Evolutionary conservation across 1,140 invertebrate genomes (phyloP), one percentile per base, ranked within the genome.

Genomic region (Drosophila repletoides): DNA sequence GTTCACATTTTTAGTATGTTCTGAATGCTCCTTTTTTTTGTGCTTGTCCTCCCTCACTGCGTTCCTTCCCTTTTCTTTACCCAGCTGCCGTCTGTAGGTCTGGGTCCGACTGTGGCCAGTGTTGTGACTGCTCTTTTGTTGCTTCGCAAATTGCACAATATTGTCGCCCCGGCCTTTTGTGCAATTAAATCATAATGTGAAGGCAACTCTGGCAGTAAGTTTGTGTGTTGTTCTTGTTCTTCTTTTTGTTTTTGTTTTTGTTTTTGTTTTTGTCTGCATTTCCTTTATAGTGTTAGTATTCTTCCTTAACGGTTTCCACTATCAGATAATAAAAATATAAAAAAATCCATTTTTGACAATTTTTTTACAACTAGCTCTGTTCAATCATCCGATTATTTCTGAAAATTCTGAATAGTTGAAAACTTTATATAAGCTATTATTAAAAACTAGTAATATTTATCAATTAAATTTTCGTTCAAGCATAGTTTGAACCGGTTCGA

Each of bases 71-170:
- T 48, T n/a, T 5, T 24, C 5, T 19, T 6, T 15, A 22, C 24
- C 6, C 21, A 12, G 36, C 10, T 29, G 38, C 28, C 48, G 46
- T 15, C 49, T 60, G 43, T 49, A 26, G 55, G 19, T 52, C 46
- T 53, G 33, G 10, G 41, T 38, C 24, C 17, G 52, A 34, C 43
- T 49, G 52, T 79, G 75, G 40, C 36, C 58, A 63, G 52, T 10
- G 80, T 84, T 71, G 55, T 76, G 74, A 71, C 79, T 67, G 70
- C 31, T 43, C 61, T 65, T 84, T 84, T 64, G 74, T 68, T 77
- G 46, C 24, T n/a, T 45, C 45, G 31, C 34, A 76, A 77, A 84
- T 83, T 83, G 70, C 69, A 73, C 75, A 84, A 84, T 68, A 72
- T 75, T 80, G 69, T 73, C 68, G 63, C 41, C 28, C 10, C 21